Base-by-base conservation (phyloP, 2,888 invertebrate species). In the Ceriagrion tenellum region DNA sequence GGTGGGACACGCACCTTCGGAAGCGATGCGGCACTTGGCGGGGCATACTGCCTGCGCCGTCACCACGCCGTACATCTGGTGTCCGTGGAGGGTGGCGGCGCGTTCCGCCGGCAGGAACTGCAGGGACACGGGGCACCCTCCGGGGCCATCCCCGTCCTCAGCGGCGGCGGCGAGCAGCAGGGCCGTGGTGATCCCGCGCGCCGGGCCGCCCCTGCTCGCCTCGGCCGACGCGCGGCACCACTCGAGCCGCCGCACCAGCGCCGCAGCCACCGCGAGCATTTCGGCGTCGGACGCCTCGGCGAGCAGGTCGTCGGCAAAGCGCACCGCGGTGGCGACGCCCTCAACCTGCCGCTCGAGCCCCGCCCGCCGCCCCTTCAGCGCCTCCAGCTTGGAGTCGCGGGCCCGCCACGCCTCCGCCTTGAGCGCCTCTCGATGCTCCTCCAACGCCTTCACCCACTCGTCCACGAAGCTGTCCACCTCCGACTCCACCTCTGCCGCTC, bases 221-320 rank as follows among this genome's bases (percentile, higher is more conserved):
- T 95, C 95, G 16, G 95, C 95, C 16, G 95, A 95, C 74, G 88
- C 95, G 89, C 97, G 97, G 96, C 97, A 98, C 95, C 97, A 97
- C 96, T 98, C 98, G 96, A 98, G 97, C 91, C 98, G 97, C 16
- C 97, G 97, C 8, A 98, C 97, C 8, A 98, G 97, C 0, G 98
- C 97, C 40, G 97, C 97, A 95, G 98, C 97, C 95, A 98, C 97
- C 30, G 98, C 98, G 0, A 98, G 97, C 59, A 96, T 88, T 96
- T 98, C 98, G 35, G 98, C 98, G 96, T 98, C 98, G 0, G 98
- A 98, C 0, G 98, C 98, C 96, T 98, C 97, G 0, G 97, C 97
- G 35, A 98, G 97, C 8, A 98, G 97, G 96, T 98, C 98, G 95
- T 98, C 98, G 95, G 98, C 97, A 96, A 98, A 98, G 63, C 97